phyloP scores from a whole-genome alignment of 2,797 vertebrate species.

The Astyanax mexicanus region DNA sequence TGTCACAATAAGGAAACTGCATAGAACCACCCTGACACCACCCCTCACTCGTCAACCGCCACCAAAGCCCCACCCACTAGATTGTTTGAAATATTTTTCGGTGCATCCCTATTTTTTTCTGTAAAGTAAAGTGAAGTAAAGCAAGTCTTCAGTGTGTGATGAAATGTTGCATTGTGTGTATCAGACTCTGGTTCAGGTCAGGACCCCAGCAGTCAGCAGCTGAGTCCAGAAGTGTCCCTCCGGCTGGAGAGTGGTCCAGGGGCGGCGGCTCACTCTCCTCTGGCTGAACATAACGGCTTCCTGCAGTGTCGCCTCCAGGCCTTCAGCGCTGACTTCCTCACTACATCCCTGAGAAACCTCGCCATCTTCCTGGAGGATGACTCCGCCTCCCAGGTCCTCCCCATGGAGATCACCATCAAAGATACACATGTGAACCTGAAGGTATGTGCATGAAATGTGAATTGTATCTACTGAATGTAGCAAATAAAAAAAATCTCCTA shows the following conservation, averaged over 20 bases:
- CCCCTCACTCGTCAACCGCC: too few species aligned
- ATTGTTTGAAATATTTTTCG: too few species aligned
- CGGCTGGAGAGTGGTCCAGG: slow-evolving; percentile 90
- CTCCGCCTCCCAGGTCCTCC: slow-evolving; percentile 88
- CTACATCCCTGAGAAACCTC: slow-evolving; percentile 91
- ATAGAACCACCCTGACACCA: too few species aligned
- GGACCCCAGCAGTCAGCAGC: slow-evolving; percentile 62
- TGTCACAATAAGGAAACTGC: too few species aligned
- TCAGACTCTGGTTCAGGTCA: slow-evolving; percentile 45
- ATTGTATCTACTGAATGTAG: too few species aligned
- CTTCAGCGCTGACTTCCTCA: slow-evolving; percentile 90
- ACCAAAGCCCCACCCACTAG: too few species aligned
- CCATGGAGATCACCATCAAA: slow-evolving; percentile 93
- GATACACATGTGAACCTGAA: slow-evolving; percentile 90
- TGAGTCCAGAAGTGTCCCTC: slow-evolving; percentile 85
- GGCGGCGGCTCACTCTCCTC: slow-evolving; percentile 85
- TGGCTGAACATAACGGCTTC: slow-evolving; percentile 94
- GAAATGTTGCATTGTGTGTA: not conserved
- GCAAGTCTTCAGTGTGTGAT: not conserved
- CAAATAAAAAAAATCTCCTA: too few species aligned
- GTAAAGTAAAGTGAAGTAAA: not conserved
- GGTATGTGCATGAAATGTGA: slow-evolving; percentile 73
- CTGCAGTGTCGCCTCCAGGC: slow-evolving; percentile 90
- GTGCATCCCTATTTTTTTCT: too few species aligned
- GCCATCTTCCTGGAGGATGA: slow-evolving; percentile 93